Conservation (phyloP, 2,888 invertebrate genomes). For the Nephrocerus scutellatus region DNA sequence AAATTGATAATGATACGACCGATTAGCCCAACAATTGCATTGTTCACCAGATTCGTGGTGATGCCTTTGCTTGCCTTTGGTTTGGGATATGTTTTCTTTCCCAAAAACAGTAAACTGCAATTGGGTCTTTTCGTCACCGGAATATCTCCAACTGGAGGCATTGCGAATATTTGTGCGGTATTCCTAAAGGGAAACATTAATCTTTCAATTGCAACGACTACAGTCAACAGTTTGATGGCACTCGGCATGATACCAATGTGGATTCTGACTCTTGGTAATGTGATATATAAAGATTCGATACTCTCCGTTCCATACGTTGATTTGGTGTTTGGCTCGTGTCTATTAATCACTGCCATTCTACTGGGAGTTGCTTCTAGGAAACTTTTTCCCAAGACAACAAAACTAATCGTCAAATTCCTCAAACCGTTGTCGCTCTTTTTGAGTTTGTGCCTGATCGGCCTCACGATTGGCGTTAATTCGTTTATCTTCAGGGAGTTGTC, state of each 20-base stretch:
- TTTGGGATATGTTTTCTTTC: constrained; percentile 51
- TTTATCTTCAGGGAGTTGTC: constrained; percentile 78
- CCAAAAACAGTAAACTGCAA: constrained; percentile 57
- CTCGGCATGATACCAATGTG: constrained; percentile 83
- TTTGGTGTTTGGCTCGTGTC: constrained; percentile 63
- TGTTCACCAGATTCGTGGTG: constrained; percentile 65
- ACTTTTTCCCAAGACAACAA: constrained; percentile 58
- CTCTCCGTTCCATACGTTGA: constrained; percentile 67
- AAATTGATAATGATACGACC: constrained; percentile 60
- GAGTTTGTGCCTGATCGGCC: constrained; percentile 68
- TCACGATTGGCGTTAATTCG: constrained; percentile 75
- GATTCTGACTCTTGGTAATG: constrained; percentile 72
- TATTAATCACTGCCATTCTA: constrained; percentile 62
- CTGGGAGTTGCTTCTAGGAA: constrained; percentile 60
- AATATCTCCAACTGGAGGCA: constrained; percentile 79
- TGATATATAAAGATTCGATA: constrained; percentile 60
- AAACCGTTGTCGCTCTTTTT: constrained; percentile 72
- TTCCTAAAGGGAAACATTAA: constrained; percentile 85
- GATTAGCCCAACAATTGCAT: constrained; percentile 68
- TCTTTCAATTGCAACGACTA: constrained; percentile 86
- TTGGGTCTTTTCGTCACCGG: constrained; percentile 80
- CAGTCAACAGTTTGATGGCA: constrained; percentile 74
- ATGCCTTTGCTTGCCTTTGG: constrained; percentile 64
- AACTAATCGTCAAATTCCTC: constrained; percentile 65
- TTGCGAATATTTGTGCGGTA: constrained; percentile 89